Base-by-base conservation (phyloP, 2,797 vertebrate species). In the Falco peregrinus region DNA sequence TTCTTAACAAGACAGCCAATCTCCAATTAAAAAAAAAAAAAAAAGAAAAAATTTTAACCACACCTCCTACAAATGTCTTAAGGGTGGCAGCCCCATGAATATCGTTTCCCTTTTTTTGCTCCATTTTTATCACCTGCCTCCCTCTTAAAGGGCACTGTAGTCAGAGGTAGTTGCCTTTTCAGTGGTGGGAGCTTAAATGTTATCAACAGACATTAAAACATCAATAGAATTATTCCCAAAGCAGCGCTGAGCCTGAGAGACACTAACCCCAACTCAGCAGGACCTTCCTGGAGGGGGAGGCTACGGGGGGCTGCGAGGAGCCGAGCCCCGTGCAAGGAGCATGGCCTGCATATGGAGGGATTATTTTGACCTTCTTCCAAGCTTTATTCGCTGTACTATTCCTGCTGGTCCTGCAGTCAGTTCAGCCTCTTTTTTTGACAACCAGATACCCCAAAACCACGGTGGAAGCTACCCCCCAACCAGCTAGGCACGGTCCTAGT, bases 221-320 rank as follows among this genome's bases (percentile, higher is more conserved):
- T 35, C 15, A 43, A 54, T 39, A 89, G 87, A 74, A 83, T 47
- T 67, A 80, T 48, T 74, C 47, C 29, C 29, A 77, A 75, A 64
- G 5, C 75, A 47, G 26, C 0, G 0, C 26, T 0, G 1, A 90
- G 47, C 5, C 0, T 22, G 14, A 2, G 6, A 94, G 71, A 71
- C 20, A 83, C 13, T 25, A 74, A 35, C 13, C 37, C 11, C 51
- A 76, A 16, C 22, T 71, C 69, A 75, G 16, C 0, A 2, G 33
- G 18, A 50, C 70, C 10, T 51, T 39, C 25, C 26, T 61, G 28
- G 39, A 74, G 47, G 6, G 26, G 28, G 19, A 70, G 17, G 41
- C 47, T 54, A 65, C 50, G 2, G 2, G 29, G 85, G 31, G 26
- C 61, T 63, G 22, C 1, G 13, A 59, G 69, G 26, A 89, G 41